phyloP scores from a whole-genome alignment of 2,797 vertebrate species.

The Holocentrus rufus region DNA sequence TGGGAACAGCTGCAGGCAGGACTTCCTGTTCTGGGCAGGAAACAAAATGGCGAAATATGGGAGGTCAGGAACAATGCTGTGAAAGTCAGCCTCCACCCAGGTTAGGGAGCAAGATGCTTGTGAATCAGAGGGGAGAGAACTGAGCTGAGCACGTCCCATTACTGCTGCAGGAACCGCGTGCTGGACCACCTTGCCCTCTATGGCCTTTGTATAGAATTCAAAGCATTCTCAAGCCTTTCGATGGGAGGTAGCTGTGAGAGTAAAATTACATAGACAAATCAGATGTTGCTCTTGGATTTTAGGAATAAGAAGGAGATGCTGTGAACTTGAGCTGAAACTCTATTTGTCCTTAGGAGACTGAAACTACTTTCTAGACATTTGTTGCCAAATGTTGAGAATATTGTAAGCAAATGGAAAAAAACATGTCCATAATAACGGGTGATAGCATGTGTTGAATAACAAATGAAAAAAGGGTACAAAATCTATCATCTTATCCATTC shows the following conservation, averaged over 20 bases:
- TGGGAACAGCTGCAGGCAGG: conserved; percentile 79
- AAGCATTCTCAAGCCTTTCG: conserved; percentile 19
- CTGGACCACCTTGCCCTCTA: conserved; percentile 47
- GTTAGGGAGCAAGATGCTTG: conserved; percentile 68
- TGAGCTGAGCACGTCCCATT: conserved; percentile 58
- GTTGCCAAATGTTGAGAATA: background rate
- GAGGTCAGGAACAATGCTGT: conserved; percentile 81
- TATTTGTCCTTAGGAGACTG: background rate
- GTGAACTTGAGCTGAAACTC: background rate
- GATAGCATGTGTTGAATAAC: too few relatives aligned
- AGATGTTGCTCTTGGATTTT: background rate
- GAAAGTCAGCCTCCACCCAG: conserved; percentile 81
- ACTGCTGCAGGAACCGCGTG: conserved; percentile 40
- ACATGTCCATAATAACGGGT: too few relatives aligned
- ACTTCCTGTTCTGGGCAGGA: conserved; percentile 79
- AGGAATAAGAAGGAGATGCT: background rate
- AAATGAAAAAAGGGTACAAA: background rate
- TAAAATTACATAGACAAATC: background rate
- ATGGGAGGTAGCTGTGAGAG: conserved; percentile 14
- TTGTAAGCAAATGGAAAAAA: background rate
- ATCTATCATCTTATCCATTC: too few relatives aligned
- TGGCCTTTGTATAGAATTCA: conserved; percentile 43
- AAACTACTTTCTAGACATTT: background rate
- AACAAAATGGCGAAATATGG: conserved; percentile 75
- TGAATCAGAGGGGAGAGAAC: conserved; percentile 64